Percentiles rank a stretch among this genome's conserved stretches.
Evolutionary conservation across 64 coral and sea anemone species (phyloP).

Genomic region (Montipora capricornis): DNA sequence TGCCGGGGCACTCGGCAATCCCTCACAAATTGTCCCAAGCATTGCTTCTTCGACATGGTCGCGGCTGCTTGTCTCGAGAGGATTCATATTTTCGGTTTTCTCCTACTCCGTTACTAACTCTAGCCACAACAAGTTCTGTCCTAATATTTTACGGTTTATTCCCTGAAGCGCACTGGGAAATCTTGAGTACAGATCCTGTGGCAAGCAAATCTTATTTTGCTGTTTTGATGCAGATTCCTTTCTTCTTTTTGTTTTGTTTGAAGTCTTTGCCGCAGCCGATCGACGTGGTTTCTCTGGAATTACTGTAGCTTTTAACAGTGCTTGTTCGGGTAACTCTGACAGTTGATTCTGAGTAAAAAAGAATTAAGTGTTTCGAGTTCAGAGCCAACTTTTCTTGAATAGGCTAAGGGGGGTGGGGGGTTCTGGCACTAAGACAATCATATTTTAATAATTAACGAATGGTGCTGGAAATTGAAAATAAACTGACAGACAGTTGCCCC

Average conservation of each 20-base stretch:
- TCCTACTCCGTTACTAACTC: neutral
- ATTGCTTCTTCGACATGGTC: no score
- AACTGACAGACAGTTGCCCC: no score
- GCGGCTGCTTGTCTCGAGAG: no score
- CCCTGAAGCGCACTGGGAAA: constrained; percentile 27
- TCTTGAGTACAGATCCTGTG: constrained; percentile 32
- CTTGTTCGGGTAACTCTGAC: neutral
- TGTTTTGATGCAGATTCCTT: neutral
- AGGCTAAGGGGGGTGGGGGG: no score
- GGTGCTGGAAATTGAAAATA: no score
- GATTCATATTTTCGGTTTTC: no score
- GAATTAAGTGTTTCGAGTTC: no score
- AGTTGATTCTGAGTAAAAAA: constrained; percentile 19
- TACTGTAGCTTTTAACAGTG: neutral
- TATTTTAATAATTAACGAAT: no score
- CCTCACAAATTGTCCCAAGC: no score
- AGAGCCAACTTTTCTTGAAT: no score
- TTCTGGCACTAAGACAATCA: no score
- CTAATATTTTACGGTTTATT: constrained; percentile 33
- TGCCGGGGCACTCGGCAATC: no score
- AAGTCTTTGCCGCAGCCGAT: neutral
- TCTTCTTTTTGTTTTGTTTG: constrained; percentile 3
- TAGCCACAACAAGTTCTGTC: constrained; percentile 33
- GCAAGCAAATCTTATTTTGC: neutral
- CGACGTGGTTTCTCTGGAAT: neutral